Evolutionary conservation across 2,797 vertebrate genomes (phyloP), one percentile per base, ranked within the genome.

Genomic region (Tiaroga cobitis): DNA sequence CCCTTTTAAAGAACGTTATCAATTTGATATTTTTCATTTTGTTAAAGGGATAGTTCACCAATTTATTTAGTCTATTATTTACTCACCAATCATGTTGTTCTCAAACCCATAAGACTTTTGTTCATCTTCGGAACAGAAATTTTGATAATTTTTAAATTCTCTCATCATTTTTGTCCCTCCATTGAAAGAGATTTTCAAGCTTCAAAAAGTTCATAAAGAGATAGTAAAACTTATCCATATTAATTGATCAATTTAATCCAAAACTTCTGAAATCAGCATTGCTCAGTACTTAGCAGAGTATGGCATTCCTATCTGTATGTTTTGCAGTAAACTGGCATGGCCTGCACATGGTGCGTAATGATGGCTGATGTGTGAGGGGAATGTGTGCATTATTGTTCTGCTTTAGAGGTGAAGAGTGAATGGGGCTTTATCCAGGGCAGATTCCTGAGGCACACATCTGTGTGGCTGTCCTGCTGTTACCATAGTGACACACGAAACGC

Each of bases 401-500:
- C 68, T 79, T 21, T 65, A 39, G 46, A 39, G 75, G 68, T 73
- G 61, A 54, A 81, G 81, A 65, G 61, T 51, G 24, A 82, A 85
- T 51, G 37, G 46, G 72, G 85, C 87, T 69, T 85, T 80, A 87
- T 85, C 82, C 75, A 85, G 54, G 73, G 80, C 72, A 88, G 82
- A 89, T 91, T 90, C 90, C 90, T 88, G 78, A 77, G 46, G 81
- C 82, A 85, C 80, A 81, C 76, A 81, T 79, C 81, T 85, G 78
- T 85, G 76, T n/a, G 87, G 80, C 83, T 72, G 76, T 86, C 67
- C 72, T 72, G 82, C 85, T 29, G 90, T 92, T 91, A 77, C 90
- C 88, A 90, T 91, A 90, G 89, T 46, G 70, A 92, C 88, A 43
- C 56, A 61, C 39, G 21, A 80, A 86, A 88, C 80, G 78, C 85